phyloP scores from a whole-genome alignment of 2,113 vertebrate genomes.

The Euleptes europaea region DNA sequence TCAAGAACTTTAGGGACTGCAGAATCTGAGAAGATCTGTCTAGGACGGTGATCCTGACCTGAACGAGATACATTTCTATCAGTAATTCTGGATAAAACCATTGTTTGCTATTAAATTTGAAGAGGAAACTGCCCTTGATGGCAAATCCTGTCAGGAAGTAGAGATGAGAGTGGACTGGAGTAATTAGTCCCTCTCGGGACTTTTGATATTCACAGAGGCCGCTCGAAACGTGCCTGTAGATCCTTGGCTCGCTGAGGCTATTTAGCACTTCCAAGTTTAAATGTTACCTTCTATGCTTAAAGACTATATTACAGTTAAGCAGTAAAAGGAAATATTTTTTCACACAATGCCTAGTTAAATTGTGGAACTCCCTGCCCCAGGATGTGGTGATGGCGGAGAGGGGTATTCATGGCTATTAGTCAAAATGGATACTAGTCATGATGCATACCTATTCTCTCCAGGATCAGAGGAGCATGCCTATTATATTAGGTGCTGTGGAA shows the following conservation, averaged over 20 bases:
- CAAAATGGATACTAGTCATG: too few species aligned
- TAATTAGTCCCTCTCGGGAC: background rate
- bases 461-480: too few species aligned
- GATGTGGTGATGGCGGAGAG: too few species aligned
- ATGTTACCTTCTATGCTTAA: background rate
- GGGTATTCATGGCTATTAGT: too few species aligned
- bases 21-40: background rate
- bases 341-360: too few species aligned
- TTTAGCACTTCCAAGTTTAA: background rate
- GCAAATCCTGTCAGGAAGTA: background rate
- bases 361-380: too few species aligned
- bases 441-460: too few species aligned
- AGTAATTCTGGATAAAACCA: background rate
- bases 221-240: background rate
- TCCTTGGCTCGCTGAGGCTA: background rate
- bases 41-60: background rate
- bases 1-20: background rate
- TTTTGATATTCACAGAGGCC: background rate
- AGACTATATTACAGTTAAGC: background rate
- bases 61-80: background rate
- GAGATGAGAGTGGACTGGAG: background rate
- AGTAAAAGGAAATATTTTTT: too few species aligned
- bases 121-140: background rate
- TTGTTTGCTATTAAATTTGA: background rate
- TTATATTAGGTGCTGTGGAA: too few species aligned